Evolutionary conservation across 1,140 invertebrate genomes (phyloP).

Genomic region (Coelopa frigida): DNA sequence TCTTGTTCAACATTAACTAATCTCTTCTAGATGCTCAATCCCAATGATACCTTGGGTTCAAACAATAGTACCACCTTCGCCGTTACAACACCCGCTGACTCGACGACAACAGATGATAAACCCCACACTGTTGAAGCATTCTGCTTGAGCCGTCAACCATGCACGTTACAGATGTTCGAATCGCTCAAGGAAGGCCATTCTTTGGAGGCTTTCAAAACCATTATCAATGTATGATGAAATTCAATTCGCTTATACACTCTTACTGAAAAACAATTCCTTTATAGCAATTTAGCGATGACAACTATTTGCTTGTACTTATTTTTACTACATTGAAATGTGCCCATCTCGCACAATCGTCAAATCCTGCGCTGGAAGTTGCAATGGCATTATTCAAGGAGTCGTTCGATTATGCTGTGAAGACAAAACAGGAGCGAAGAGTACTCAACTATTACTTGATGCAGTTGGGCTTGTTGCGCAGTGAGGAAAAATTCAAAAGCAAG

Average conservation of each 20-base stretch:
- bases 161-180: conserved; percentile 29
- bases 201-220: conserved; percentile 35
- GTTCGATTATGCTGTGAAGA: conserved; percentile 50
- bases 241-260: neutral
- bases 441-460: conserved; percentile 60
- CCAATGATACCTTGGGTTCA: conserved; percentile 9
- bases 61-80: conserved; percentile 21
- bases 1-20: conserved; percentile 7
- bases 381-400: conserved; percentile 53
- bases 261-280: conserved; percentile 3
- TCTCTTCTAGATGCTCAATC: conserved; percentile 10
- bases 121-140: conserved; percentile 25
- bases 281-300: conserved; percentile 36
- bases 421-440: conserved; percentile 47
- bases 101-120: conserved; percentile 5
- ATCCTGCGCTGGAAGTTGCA: conserved; percentile 49
- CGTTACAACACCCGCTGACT: too few relatives aligned
- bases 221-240: conserved; percentile 30
- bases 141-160: conserved; percentile 32
- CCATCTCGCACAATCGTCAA: conserved; percentile 48
- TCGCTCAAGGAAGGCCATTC: conserved; percentile 25
- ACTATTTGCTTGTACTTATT: conserved; percentile 47
- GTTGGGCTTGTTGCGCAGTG: conserved; percentile 61
- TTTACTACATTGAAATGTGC: conserved; percentile 55
- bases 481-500: conserved; percentile 52